Base-by-base conservation (phyloP, 1,140 invertebrate species). In the Eriosoma lanigerum region DNA sequence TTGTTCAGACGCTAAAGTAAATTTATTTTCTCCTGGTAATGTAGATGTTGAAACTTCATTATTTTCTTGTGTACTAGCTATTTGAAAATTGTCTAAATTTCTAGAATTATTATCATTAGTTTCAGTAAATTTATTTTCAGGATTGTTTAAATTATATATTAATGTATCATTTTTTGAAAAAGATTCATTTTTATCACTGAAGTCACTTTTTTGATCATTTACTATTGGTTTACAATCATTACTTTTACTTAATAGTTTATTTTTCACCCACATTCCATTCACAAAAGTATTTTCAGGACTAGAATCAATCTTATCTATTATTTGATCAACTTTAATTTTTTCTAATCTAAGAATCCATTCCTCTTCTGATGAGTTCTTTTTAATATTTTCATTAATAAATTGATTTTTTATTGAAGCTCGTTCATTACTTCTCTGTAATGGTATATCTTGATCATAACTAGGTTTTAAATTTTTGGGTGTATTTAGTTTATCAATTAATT, bases 241-340 rank as follows among this genome's bases (percentile, higher is more conserved):
- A 13, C 5, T 10, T 24, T 76, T 60, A 15, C 58, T 76, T 76
- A 10, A 19, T 13, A 60, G 29, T 44, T 62, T 29, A 32, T 48
- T 60, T 46, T 24, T 60, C 12, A 46, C n/a, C 54, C 52, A 78
- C 15, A 62, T 78, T 29, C 56, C 21, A 62, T 78, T 78, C 1
- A 78, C 17, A 29, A 5, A 78, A 17, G 21, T 78, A 26, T 62
- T 78, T 62, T 78, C 56, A 1, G 54, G 21, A 62, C 38, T 46
- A 46, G 56, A 62, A 29, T 78, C 9, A 19, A 78, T 38, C 44
- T 46, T 46, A 62, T 78, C 44, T 15, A 78, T 48, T n/a, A 62
- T 60, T 19, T 8, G 32, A 46, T 44, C 46, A 26, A 21, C 24
- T 60, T 78, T 62, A 2, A 44, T 46, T 58, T 78, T 78, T 78